These are phyloP conservation scores for Cyphomyrus discorhynchus DNA, from an alignment of 2,113 vertebrate species.

Conservation along the genomic window DNA sequence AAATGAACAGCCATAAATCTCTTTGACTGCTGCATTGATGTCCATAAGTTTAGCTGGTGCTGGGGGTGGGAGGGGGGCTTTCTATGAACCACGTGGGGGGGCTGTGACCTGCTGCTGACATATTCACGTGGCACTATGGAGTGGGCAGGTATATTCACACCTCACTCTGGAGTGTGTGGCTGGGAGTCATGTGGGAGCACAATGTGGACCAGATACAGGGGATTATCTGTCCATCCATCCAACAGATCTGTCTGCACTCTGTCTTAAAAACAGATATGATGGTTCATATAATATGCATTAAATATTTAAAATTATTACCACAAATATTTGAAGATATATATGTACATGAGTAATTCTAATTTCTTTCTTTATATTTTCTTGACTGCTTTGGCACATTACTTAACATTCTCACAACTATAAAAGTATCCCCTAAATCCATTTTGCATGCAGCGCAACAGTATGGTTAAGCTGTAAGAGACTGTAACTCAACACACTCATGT, in stretches of 20 bases:
- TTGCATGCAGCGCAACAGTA: neutral
- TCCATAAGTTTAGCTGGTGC: neutral
- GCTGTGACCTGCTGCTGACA: neutral
- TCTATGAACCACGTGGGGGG: no score
- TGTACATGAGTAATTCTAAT: neutral
- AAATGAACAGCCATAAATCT: slow-evolving; percentile 7
- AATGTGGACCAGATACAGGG: neutral
- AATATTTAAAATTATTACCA: neutral
- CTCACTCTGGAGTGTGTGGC: neutral
- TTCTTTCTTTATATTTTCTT: neutral
- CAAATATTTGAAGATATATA: neutral
- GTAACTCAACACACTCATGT: neutral
- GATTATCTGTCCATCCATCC: neutral
- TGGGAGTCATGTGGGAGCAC: neutral
- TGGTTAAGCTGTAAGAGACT: neutral
- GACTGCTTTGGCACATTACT: neutral
- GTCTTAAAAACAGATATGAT: neutral
- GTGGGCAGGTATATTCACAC: neutral
- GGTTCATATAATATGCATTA: neutral
- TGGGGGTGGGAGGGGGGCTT: neutral
- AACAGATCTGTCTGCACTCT: neutral
- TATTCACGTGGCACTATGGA: no score
- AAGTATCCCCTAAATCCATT: neutral
- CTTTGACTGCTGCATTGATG: neutral
- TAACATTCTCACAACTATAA: neutral